Evolutionary conservation across 2,888 invertebrate genomes (phyloP).

Genomic region (Drosophila diplacantha): DNA sequence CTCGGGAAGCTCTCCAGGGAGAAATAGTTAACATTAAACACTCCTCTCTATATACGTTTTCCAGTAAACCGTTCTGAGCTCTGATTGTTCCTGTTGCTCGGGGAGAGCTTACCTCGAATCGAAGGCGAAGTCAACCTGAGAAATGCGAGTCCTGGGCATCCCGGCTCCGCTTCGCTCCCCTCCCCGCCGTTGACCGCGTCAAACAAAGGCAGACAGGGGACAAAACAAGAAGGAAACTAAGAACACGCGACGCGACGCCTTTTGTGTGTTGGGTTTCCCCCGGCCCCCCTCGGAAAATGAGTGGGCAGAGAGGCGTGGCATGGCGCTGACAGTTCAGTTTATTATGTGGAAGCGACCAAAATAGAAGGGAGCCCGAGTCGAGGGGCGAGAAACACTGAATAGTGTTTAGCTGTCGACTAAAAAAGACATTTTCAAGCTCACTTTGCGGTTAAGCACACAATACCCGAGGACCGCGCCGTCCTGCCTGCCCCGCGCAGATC

Average conservation of each 20-base stretch:
- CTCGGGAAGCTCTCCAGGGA: background rate
- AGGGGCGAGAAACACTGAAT: constrained; percentile 9
- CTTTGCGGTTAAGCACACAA: constrained; percentile 41
- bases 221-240: constrained; percentile 9
- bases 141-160: constrained; percentile 3
- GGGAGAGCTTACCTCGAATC: constrained; percentile 7
- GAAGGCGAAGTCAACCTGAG: constrained; percentile 12
- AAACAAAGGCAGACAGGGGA: background rate
- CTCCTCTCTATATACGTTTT: background rate
- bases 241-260: constrained; percentile 33
- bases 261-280: constrained; percentile 31
- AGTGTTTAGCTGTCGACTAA: constrained; percentile 40
- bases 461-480: constrained; percentile 11
- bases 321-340: constrained; percentile 38
- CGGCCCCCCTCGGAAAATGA: constrained; percentile 6
- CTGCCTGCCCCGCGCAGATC: background rate
- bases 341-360: constrained; percentile 31
- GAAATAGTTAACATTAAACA: constrained; percentile 2
- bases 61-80: background rate
- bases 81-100: constrained; percentile 41
- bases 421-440: constrained; percentile 44
- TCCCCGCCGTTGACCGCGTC: constrained; percentile 36
- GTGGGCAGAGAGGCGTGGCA: constrained; percentile 21
- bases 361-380: constrained; percentile 12
- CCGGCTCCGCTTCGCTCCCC: background rate